phyloP scores from a whole-genome alignment of 2,888 invertebrate species.

The Chironomus riparius region DNA sequence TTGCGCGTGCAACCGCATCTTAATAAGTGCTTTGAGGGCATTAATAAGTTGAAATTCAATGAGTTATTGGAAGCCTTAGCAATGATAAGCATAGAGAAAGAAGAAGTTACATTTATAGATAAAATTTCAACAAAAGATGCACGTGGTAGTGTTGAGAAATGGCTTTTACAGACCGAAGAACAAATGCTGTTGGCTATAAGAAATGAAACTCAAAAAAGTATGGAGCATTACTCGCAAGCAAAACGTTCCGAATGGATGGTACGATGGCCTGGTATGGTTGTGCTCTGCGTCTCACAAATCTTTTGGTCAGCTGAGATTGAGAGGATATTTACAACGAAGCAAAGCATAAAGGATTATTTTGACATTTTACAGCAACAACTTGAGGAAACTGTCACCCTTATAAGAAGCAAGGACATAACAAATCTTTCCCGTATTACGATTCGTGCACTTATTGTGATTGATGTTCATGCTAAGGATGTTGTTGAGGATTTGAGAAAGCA shows the following conservation, averaged over 20 bases:
- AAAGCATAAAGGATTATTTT: slow-evolving; percentile 44
- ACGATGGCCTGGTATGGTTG: slow-evolving; percentile 56
- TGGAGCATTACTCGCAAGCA: slow-evolving; percentile 38
- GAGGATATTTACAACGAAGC: slow-evolving; percentile 44
- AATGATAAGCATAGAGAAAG: slow-evolving; percentile 53
- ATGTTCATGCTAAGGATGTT: slow-evolving; percentile 63
- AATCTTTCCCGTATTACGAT: slow-evolving; percentile 55
- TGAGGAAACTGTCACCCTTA: slow-evolving; percentile 47
- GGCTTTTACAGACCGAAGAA: slow-evolving; percentile 53
- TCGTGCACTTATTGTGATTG: slow-evolving; percentile 58
- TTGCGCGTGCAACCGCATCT: slow-evolving; percentile 52
- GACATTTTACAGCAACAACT: slow-evolving; percentile 44
- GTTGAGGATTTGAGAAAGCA: slow-evolving; percentile 48
- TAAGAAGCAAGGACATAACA: slow-evolving; percentile 49
- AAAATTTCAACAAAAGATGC: slow-evolving; percentile 47
- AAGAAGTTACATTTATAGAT: slow-evolving; percentile 47
- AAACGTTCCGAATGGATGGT: slow-evolving; percentile 48
- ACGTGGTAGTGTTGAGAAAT: slow-evolving; percentile 54
- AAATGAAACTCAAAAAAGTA: slow-evolving; percentile 42
- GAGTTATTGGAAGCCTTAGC: slow-evolving; percentile 47
- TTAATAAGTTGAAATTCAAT: slow-evolving; percentile 47
- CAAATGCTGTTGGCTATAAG: slow-evolving; percentile 51
- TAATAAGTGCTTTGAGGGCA: slow-evolving; percentile 62
- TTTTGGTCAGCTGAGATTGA: slow-evolving; percentile 59
- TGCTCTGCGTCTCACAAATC: slow-evolving; percentile 51